phyloP scores from a whole-genome alignment of 2,113 vertebrate genomes.

The Hyla sarda region DNA sequence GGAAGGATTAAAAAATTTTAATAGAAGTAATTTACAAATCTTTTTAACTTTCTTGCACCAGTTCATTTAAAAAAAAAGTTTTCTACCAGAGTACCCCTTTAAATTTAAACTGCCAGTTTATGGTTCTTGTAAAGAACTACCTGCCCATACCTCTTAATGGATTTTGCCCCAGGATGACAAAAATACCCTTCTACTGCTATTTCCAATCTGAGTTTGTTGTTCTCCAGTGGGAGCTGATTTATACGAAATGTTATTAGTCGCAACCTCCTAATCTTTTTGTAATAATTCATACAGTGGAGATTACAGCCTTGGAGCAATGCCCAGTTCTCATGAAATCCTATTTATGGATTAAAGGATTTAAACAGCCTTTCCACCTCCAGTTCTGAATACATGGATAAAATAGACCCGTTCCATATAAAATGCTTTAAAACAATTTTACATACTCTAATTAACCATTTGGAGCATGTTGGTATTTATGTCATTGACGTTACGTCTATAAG shows the following conservation, averaged over 20 bases:
- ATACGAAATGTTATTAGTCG: slow-evolving; percentile 87
- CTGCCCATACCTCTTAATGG: slow-evolving; percentile 25
- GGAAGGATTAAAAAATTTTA: too few relatives aligned
- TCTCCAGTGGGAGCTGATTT: slow-evolving; percentile 85
- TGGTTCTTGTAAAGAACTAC: slow-evolving; percentile 5
- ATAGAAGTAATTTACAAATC: too few relatives aligned
- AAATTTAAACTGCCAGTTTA: background rate
- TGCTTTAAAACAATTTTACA: slow-evolving; percentile 76
- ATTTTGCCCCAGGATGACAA: slow-evolving; percentile 68
- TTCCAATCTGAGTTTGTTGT: slow-evolving; percentile 85
- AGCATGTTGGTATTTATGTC: slow-evolving; percentile 63
- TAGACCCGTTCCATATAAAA: slow-evolving; percentile 82
- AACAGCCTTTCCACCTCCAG: slow-evolving; percentile 80
- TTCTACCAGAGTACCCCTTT: too few relatives aligned
- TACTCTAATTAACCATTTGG: slow-evolving; percentile 76
- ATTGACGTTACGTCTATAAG: slow-evolving; percentile 14
- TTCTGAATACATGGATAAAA: slow-evolving; percentile 80
- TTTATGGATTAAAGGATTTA: slow-evolving; percentile 90
- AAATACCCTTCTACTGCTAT: slow-evolving; percentile 84
- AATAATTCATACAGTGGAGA: slow-evolving; percentile 87
- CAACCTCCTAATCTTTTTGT: slow-evolving; percentile 87
- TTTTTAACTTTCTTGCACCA: too few relatives aligned
- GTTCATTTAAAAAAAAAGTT: too few relatives aligned
- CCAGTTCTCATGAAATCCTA: slow-evolving; percentile 83
- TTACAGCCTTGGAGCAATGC: slow-evolving; percentile 84